phyloP scores from a whole-genome alignment of 2,888 invertebrate species.

The Amblyteles armatorius region DNA sequence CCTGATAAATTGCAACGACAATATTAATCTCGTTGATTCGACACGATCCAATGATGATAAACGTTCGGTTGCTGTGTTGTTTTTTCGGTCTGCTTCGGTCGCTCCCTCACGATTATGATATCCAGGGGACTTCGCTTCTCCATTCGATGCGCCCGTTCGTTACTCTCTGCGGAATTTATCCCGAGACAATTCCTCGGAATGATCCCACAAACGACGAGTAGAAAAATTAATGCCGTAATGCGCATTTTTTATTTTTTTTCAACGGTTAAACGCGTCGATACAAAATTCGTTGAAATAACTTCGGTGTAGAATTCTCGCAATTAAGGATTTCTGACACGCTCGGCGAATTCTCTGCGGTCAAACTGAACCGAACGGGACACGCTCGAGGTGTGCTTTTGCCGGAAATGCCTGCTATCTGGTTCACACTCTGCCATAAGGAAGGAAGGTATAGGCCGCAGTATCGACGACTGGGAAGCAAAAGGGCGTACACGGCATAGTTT shows the following conservation, averaged over 20 bases:
- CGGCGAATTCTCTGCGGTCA: slow-evolving; percentile 7
- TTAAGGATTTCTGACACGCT: slow-evolving; percentile 7
- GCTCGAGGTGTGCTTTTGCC: not conserved
- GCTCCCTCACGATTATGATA: slow-evolving; percentile 2
- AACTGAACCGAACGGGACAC: slow-evolving; percentile 1
- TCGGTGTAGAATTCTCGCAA: not conserved
- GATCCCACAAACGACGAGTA: not conserved
- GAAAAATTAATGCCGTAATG: not conserved
- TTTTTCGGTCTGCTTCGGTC: not conserved
- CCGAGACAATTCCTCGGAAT: not conserved
- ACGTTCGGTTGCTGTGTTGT: not conserved
- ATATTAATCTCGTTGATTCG: not conserved
- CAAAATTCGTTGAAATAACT: not conserved
- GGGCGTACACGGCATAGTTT: too few species aligned
- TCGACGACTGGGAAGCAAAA: too few species aligned
- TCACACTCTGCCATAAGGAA: slow-evolving; percentile 23
- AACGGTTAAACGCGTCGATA: not conserved
- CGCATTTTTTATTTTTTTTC: not conserved
- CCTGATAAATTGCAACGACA: not conserved
- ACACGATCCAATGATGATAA: not conserved
- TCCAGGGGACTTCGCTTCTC: not conserved
- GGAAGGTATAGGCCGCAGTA: slow-evolving; percentile 9
- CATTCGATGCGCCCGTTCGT: not conserved
- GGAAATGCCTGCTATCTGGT: slow-evolving; percentile 26
- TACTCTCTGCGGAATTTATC: not conserved